Evolutionary conservation across 1,140 invertebrate genomes (phyloP).

Genomic region (Aphelinus atriplicis): DNA sequence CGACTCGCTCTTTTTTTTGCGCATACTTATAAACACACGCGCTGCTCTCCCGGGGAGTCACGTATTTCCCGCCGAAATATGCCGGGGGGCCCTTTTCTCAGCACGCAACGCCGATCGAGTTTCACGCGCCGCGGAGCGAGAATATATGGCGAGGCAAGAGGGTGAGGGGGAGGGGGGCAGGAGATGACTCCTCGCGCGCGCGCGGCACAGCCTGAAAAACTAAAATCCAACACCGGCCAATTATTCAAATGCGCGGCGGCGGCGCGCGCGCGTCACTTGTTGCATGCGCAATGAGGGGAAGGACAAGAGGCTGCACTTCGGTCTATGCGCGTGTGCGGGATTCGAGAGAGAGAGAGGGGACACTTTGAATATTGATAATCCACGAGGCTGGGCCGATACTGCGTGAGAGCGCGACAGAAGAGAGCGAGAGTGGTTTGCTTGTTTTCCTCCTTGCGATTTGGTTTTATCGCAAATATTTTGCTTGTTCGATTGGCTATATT

Average conservation of each 20-base stretch:
- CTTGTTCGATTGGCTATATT: too few species aligned
- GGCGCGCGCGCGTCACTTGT: conserved; percentile 56
- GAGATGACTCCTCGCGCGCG: conserved; percentile 28
- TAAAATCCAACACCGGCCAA: conserved; percentile 40
- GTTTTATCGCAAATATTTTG: too few species aligned
- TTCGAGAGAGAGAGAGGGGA: conserved; percentile 35
- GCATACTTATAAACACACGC: neutral
- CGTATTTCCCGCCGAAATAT: conserved; percentile 34
- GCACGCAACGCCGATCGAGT: conserved; percentile 36
- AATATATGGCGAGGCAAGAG: conserved; percentile 26
- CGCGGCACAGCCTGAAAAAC: too few species aligned
- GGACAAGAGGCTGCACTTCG: conserved; percentile 5
- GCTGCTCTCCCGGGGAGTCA: conserved; percentile 31
- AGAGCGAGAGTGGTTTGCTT: too few species aligned
- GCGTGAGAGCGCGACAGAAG: too few species aligned
- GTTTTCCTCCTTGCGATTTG: too few species aligned
- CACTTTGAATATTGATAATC: neutral
- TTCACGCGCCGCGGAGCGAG: conserved; percentile 35
- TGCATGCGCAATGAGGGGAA: conserved; percentile 50
- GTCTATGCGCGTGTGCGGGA: too few species aligned
- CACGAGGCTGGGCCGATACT: too few species aligned
- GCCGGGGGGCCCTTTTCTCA: conserved; percentile 20
- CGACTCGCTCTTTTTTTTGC: neutral
- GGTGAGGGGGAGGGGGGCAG: conserved; percentile 31
- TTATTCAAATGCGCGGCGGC: conserved; percentile 58